Evolutionary conservation across 92 coral and sea anemone species (phyloP), one percentile per base, ranked within the genome.

Genomic region (Anthopleura xanthogrammica): DNA sequence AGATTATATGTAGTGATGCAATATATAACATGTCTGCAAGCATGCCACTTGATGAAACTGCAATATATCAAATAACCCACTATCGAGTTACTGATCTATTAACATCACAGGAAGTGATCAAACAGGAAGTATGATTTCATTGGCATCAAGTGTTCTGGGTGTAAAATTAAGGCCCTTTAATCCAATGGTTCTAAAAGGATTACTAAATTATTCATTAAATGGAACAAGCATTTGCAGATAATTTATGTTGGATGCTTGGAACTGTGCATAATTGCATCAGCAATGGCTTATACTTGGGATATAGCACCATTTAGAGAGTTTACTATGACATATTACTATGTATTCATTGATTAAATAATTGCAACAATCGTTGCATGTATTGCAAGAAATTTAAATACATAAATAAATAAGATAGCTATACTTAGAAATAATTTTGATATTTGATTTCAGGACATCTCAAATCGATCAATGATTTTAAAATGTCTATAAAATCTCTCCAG

Each of bases 181-280:
- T 62, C 70, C 70, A 20, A 8, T 20, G 12, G 14, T 20, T 62
- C 23, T 62, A 20, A n/a, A 58, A 20, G 70, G 70, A 62, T 62
- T 62, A 20, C n/a, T 20, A 62, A 1, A 62, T 62, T 62, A 62
- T 62, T 62, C 36, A 62, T 23, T 62, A 23, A 62, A 20, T 20
- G 70, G 70, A n/a, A 62, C 70, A 62, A 8, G 70, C 20, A n/a
- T 62, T 62, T 62, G 70, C 70, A 62, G 70, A 62, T 62, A 62
- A 54, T 14, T 11, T 12, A 46, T 23, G 19, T 62, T 62, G 70
- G 6, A 62, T 20, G 7, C 24, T 5, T 62, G 10, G 7, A 62
- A 62, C 12, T 2, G 4, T n/a, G 9, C 5, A 62, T 20, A n/a
- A 62, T 20, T 62, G 70, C 9, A 20, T 62, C 24, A 62, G 29